Conservation (phyloP, 2,113 vertebrate genomes). For the Tenrec ecaudatus region DNA sequence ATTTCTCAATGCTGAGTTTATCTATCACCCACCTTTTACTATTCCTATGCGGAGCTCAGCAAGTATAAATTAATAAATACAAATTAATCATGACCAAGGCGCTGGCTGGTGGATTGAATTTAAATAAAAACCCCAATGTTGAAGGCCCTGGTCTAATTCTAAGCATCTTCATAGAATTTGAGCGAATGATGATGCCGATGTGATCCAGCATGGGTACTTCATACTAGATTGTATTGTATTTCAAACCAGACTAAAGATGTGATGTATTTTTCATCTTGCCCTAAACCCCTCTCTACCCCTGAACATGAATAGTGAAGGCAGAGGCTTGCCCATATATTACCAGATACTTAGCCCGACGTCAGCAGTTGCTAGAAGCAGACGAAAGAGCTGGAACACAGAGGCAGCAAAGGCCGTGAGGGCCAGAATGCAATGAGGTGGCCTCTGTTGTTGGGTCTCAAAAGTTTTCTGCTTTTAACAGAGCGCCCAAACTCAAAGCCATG, state of each 20-base stretch:
- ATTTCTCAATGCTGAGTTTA: slow-evolving; percentile 63
- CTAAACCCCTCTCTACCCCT: not conserved
- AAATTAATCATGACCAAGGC: slow-evolving; percentile 60
- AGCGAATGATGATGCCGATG: slow-evolving; percentile 29
- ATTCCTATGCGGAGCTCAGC: slow-evolving; percentile 41
- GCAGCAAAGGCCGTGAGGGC: not conserved
- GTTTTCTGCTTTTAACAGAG: not conserved
- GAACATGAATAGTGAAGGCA: not conserved
- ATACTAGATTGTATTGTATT: too few species aligned
- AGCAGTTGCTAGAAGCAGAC: not conserved
- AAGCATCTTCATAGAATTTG: slow-evolving; percentile 48
- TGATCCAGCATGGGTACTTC: not conserved
- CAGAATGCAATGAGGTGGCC: not conserved
- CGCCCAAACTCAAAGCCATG: too few species aligned
- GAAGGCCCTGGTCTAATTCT: slow-evolving; percentile 5
- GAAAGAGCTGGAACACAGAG: not conserved
- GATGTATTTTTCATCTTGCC: not conserved
- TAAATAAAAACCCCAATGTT: slow-evolving; percentile 53
- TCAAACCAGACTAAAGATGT: slow-evolving; percentile 29
- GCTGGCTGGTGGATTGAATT: slow-evolving; percentile 54
- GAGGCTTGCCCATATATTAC: not conserved
- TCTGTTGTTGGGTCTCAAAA: not conserved
- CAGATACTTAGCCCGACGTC: not conserved
- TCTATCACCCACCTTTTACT: slow-evolving; percentile 60
- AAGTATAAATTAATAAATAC: slow-evolving; percentile 58